Conservation (phyloP, 1,140 invertebrate genomes). For the Amphibalanus amphitrite region DNA sequence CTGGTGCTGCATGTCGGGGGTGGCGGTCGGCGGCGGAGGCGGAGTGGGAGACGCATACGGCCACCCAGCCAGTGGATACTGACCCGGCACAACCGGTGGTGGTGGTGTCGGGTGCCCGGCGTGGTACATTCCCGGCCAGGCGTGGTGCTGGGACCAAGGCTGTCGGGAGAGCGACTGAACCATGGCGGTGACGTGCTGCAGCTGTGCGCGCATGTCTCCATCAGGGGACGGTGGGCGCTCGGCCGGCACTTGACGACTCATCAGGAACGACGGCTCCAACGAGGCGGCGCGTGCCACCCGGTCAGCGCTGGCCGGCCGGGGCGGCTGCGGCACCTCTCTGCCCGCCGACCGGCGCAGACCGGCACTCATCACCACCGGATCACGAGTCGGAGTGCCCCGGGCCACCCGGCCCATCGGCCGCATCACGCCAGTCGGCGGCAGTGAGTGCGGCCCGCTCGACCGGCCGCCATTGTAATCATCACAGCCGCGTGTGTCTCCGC, state of each 20-base stretch:
- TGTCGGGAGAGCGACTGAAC: no score
- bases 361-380: not conserved
- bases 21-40: not conserved
- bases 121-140: no score
- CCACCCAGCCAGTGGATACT: not conserved
- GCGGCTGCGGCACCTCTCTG: no score
- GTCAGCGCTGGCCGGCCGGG: no score
- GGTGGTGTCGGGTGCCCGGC: slow-evolving; percentile 6
- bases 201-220: no score
- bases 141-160: no score
- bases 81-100: not conserved
- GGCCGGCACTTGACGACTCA: no score
- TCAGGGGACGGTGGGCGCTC: no score
- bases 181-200: no score
- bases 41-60: not conserved
- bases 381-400: not conserved
- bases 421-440: not conserved
- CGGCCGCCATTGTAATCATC: not conserved
- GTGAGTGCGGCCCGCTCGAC: not conserved
- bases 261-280: no score
- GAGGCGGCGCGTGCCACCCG: no score
- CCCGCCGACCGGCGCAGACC: not conserved
- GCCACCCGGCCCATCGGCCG: not conserved
- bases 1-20: slow-evolving; percentile 28
- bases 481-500: no score